These are phyloP conservation scores for Drosophila siamana DNA, from an alignment of 2,888 invertebrate genomes.

Conservation along the genomic window DNA sequence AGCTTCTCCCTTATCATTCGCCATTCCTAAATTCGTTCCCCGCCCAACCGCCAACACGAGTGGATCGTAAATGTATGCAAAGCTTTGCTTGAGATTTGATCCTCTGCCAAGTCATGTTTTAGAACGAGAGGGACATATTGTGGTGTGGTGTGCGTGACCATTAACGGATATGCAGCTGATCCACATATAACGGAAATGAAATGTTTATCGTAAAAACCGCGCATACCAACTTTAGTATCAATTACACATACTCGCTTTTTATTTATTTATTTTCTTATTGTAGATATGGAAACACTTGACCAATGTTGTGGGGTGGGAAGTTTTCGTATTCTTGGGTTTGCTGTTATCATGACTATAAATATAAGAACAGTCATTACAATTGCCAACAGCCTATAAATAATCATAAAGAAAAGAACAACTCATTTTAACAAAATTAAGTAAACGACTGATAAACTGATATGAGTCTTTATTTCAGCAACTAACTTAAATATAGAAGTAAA, in stretches of 20 bases:
- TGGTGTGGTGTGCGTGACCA: neutral
- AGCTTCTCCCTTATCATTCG: conserved; percentile 27
- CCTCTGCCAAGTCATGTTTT: neutral
- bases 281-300: conserved; percentile 37
- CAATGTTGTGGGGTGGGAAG: conserved; percentile 19
- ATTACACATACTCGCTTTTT: neutral
- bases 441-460: conserved; percentile 40
- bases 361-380: conserved; percentile 40
- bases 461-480: conserved; percentile 17
- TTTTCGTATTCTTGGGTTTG: neutral
- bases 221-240: conserved; percentile 19
- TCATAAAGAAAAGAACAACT: conserved; percentile 25
- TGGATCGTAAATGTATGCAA: neutral
- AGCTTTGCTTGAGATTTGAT: neutral
- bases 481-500: conserved; percentile 21
- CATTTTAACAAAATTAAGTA: conserved; percentile 5
- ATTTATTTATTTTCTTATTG: neutral
- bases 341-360: conserved; percentile 70
- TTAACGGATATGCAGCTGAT: conserved; percentile 32
- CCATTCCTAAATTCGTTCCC: conserved; percentile 12
- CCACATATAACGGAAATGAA: conserved; percentile 35
- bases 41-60: neutral
- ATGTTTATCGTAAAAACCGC: conserved; percentile 6
- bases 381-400: conserved; percentile 54
- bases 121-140: neutral